Evolutionary conservation across 2,113 vertebrate species (phyloP).

Genomic region (Corvus hawaiiensis): DNA sequence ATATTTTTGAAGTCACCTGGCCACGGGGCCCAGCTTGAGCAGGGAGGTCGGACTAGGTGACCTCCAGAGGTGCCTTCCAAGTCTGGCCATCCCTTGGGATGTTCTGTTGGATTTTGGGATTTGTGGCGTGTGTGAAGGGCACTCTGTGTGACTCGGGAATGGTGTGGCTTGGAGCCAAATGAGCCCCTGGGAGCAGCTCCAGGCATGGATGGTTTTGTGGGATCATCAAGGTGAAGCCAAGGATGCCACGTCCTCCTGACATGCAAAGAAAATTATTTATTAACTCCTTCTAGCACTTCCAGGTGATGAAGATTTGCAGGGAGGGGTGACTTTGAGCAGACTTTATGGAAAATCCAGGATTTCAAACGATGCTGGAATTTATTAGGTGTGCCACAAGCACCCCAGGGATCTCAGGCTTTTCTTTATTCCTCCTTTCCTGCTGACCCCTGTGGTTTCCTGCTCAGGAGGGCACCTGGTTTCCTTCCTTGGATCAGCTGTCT

Average conservation of each 20-base stretch:
- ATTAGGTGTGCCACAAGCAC: background rate
- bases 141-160: background rate
- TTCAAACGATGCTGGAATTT: fast-evolving
- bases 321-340: background rate
- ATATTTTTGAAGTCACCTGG: background rate
- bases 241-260: background rate
- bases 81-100: fast-evolving
- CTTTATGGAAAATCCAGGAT: background rate
- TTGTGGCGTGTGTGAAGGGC: background rate
- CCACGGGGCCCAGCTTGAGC: background rate
- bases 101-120: background rate
- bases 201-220: background rate
- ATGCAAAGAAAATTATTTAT: background rate
- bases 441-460: background rate
- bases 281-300: background rate
- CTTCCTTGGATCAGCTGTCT: background rate
- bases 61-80: background rate
- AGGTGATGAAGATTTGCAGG: background rate
- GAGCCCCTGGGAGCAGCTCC: background rate
- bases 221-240: background rate
- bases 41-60: background rate
- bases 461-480: background rate
- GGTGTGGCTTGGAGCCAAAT: background rate
- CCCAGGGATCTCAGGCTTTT: background rate
- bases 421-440: background rate